Base-by-base conservation (phyloP, 1,140 invertebrate species). In the Pristionchus pacificus region DNA sequence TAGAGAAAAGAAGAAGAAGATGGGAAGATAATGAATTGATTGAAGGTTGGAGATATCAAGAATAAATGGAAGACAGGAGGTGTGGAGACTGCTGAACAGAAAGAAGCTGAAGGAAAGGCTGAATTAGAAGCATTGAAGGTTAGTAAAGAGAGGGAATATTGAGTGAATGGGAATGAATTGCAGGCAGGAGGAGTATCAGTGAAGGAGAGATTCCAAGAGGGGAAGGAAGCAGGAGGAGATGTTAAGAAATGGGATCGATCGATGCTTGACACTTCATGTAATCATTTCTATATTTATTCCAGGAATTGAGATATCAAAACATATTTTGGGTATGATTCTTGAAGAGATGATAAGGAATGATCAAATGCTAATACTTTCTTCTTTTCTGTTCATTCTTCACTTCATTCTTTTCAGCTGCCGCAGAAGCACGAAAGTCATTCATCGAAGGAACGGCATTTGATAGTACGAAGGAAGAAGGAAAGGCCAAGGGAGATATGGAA, bases 11-110 rank as follows among this genome's bases (percentile, higher is more conserved):
- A 27, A 74, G 24, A 19, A 30, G 55, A 19, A 31, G 27, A 19
- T 6, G 24, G 28, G 10, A 68, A 0, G 63, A 25, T 2, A 29
- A 15, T 1, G 13, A n/a, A 49, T 49, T 13, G 14, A 15, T 57
- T 69, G 57, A 61, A 83, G 71, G 72, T 84, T 25, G 81, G 71
- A 65, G 77, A 82, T 49, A 78, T 83, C 29, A 83, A 84, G 61
- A 76, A 82, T 30, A 84, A 80, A 63, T 83, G 81, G 81, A 78
- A 82, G 66, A 84, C 81, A 6, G 81, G 81, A 62, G 81, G 79
- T 15, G 77, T 83, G 28, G 80, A 83, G 69, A 78, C 69, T 13
- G 81, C 81, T 14, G 77, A 83, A 64, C 64, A 32, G 25, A 70
- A 73, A 25, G 81, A 84, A 60, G 75, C 62, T 2, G 77, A 63